Conservation (phyloP, 2,888 invertebrate species). For the Ametastegia equiseti region DNA sequence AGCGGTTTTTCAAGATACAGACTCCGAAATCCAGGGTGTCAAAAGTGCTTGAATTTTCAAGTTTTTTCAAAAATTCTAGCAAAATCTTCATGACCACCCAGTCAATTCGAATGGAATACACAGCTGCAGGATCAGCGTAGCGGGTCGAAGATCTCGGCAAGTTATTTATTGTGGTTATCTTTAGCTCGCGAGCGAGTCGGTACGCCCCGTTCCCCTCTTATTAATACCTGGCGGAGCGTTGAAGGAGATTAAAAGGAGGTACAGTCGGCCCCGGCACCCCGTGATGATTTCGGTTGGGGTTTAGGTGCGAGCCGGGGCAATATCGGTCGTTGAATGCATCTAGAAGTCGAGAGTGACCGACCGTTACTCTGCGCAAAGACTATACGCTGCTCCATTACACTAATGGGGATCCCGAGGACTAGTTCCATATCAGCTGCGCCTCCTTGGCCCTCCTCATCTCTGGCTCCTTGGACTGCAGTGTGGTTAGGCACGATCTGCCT, state of each 20-base stretch:
- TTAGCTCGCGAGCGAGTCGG: slow-evolving; percentile 58
- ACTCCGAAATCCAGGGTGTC: too few relatives aligned
- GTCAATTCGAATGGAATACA: not conserved
- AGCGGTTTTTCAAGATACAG: too few relatives aligned
- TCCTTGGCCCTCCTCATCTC: not conserved
- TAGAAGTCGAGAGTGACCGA: not conserved
- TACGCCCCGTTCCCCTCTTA: slow-evolving; percentile 62
- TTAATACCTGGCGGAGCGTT: slow-evolving; percentile 73
- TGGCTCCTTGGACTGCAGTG: not conserved
- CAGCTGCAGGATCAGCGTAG: not conserved
- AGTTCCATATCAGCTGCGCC: slow-evolving; percentile 40
- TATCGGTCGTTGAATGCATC: not conserved
- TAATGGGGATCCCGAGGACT: slow-evolving; percentile 63
- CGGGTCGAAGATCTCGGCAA: slow-evolving; percentile 67
- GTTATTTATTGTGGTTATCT: slow-evolving; percentile 75
- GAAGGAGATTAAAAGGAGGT: too few relatives aligned
- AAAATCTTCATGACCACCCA: not conserved
- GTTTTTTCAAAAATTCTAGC: not conserved
- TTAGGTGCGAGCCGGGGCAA: not conserved
- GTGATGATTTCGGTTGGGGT: not conserved
- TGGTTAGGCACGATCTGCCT: not conserved
- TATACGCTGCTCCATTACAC: slow-evolving; percentile 64
- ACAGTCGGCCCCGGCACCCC: slow-evolving; percentile 62
- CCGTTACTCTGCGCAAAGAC: slow-evolving; percentile 43
- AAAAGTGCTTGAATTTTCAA: too few relatives aligned